Evolutionary conservation across 2,888 invertebrate species (phyloP).

Genomic region (Acheta domesticus): DNA sequence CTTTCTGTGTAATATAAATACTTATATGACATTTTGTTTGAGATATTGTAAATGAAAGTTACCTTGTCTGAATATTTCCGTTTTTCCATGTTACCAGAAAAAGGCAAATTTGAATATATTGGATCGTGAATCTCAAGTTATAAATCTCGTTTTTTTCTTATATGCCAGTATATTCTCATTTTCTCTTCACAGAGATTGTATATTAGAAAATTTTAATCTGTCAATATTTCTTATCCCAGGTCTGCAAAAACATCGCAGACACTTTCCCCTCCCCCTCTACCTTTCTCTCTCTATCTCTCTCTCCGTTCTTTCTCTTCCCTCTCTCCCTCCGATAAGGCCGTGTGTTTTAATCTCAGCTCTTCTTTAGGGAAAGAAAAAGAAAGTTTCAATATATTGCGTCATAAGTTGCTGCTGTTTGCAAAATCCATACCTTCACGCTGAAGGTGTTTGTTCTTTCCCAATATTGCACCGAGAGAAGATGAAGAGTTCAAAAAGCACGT

Average conservation of each 20-base stretch:
- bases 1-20: too few relatives aligned
- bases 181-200: background rate
- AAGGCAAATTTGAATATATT: constrained; percentile 9
- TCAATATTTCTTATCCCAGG: background rate
- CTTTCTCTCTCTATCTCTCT: too few relatives aligned
- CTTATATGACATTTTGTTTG: too few relatives aligned
- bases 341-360: constrained; percentile 5
- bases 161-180: background rate
- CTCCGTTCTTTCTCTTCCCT: too few relatives aligned
- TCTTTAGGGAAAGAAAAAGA: constrained; percentile 1
- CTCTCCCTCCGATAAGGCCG: background rate
- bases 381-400: constrained; percentile 18
- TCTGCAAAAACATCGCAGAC: background rate
- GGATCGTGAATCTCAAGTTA: background rate
- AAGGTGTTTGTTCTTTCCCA: constrained; percentile 18
- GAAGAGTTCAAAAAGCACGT: background rate
- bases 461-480: background rate
- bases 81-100: background rate
- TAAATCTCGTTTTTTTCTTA: background rate
- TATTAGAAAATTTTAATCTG: background rate
- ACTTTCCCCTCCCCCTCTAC: too few relatives aligned
- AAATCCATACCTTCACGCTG: constrained; percentile 18
- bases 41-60: too few relatives aligned
- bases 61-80: too few relatives aligned
- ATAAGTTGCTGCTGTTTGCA: background rate